Evolutionary conservation across 2,113 vertebrate species (phyloP).

Genomic region (Rutilus rutilus): DNA sequence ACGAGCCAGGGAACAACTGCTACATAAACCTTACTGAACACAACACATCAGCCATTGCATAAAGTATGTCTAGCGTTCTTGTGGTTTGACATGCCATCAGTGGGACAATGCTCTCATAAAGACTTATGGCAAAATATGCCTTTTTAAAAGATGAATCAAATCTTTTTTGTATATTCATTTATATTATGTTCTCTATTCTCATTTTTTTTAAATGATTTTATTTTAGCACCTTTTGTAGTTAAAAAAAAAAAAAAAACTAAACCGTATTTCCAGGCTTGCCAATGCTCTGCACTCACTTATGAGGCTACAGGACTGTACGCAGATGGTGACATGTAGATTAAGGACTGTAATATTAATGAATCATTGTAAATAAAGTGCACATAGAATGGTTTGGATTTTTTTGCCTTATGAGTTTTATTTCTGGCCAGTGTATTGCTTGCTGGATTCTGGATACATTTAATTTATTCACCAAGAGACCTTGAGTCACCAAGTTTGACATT

Average conservation of each 20-base stretch:
- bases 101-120: slow-evolving; percentile 53
- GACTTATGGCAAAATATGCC: slow-evolving; percentile 1
- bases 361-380: slow-evolving; percentile 84
- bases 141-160: neutral
- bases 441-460: neutral
- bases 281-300: slow-evolving; percentile 34
- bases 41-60: slow-evolving; percentile 29
- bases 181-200: slow-evolving; percentile 60
- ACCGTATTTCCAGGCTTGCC: slow-evolving; percentile 42
- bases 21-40: slow-evolving; percentile 32
- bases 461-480: slow-evolving; percentile 6
- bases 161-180: slow-evolving; percentile 46
- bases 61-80: slow-evolving; percentile 32
- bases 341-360: slow-evolving; percentile 78
- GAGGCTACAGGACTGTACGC: slow-evolving; percentile 66
- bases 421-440: neutral
- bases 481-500: slow-evolving; percentile 15
- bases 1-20: slow-evolving; percentile 13
- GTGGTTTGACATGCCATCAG: slow-evolving; percentile 63
- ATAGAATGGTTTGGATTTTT: slow-evolving; percentile 73
- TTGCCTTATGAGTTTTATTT: slow-evolving; percentile 16
- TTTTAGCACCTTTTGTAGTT: slow-evolving; percentile 66
- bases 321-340: slow-evolving; percentile 75
- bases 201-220: slow-evolving; percentile 66
- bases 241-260: slow-evolving; percentile 49